Evolutionary conservation across 2,888 invertebrate species (phyloP), one percentile per base, ranked within the genome.

Genomic region (Conops quadrifasciatus): DNA sequence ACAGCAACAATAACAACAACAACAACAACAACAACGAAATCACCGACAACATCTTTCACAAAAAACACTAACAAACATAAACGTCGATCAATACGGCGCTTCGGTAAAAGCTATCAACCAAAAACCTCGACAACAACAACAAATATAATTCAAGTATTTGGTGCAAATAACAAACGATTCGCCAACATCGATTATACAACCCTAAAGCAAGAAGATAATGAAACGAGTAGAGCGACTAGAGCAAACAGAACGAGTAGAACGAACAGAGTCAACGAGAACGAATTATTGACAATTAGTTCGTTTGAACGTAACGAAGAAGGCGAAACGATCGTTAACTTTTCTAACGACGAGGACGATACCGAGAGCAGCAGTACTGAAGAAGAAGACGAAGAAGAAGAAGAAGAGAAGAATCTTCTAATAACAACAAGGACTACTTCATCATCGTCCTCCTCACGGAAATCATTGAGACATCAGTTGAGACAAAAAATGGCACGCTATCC

Each of bases 141-240:
- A 43, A 63, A 15, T 21, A 19, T 28, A 45, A 28, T 45, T 9
- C 51, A 62, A 53, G 60, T 59, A 16, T 67, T 73, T 28, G 71
- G 67, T 19, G 9, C 69, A 30, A 68, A 62, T 51, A 67, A 67
- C 9, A 56, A 71, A 59, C 73, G 71, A 7, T 73, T 64, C 62
- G 19, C 65, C 56, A 47, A 71, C 4, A 73, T 75, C 21, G 76
- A 76, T 24, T 83, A 77, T 70, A 72, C 73, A 28, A 72, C 74
- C 24, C 69, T 83, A 30, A 75, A 79, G 26, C 83, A 82, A 72
- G 74, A 73, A 30, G 83, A 83, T 64, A 74, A 74, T 0, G 83
- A 83, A 65, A 43, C 68, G 3, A 36, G 36, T 36, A 36, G 36
- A 36, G 36, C 36, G 36, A 36, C 5, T 36, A 36, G 36, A 36